Percentiles rank a stretch among this genome's conserved stretches.
Conservation (phyloP, 2,888 invertebrate species). For the Lasioglossum villosulum region DNA sequence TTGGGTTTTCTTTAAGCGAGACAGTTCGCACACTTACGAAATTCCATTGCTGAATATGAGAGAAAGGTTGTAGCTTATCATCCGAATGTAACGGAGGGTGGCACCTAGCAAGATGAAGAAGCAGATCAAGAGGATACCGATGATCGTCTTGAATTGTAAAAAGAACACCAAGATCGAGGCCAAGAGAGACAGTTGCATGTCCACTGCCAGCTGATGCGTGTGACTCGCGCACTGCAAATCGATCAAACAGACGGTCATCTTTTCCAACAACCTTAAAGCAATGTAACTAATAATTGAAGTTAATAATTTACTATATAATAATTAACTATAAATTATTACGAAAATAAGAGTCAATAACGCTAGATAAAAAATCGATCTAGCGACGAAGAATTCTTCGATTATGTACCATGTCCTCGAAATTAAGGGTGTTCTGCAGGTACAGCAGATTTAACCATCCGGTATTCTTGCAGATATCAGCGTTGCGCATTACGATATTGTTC, state of each 20-base stretch:
- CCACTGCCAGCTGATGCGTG: slow-evolving; percentile 90
- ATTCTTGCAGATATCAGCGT: slow-evolving; percentile 88
- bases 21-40: slow-evolving; percentile 85
- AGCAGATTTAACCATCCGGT: slow-evolving; percentile 90
- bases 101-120: slow-evolving; percentile 87
- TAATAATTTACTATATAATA: too few relatives aligned
- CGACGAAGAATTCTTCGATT: slow-evolving; percentile 32
- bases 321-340: too few relatives aligned
- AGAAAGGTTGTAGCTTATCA: slow-evolving; percentile 87
- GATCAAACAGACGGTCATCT: background rate
- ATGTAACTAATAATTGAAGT: too few relatives aligned
- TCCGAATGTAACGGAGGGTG: slow-evolving; percentile 88
- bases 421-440: slow-evolving; percentile 89
- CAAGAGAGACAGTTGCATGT: slow-evolving; percentile 90
- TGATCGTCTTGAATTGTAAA: slow-evolving; percentile 86
- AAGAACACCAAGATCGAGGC: slow-evolving; percentile 89
- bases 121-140: slow-evolving; percentile 86
- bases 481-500: slow-evolving; percentile 87
- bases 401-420: slow-evolving; percentile 90
- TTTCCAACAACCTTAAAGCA: background rate
- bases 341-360: background rate
- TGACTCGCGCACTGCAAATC: slow-evolving; percentile 90
- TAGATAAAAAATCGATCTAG: too few relatives aligned
- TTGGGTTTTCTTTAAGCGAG: too few relatives aligned
- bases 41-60: slow-evolving; percentile 89